These are phyloP conservation scores for Montipora foliosa DNA, from an alignment of 64 coral and sea anemone species.

Conservation along the genomic window DNA sequence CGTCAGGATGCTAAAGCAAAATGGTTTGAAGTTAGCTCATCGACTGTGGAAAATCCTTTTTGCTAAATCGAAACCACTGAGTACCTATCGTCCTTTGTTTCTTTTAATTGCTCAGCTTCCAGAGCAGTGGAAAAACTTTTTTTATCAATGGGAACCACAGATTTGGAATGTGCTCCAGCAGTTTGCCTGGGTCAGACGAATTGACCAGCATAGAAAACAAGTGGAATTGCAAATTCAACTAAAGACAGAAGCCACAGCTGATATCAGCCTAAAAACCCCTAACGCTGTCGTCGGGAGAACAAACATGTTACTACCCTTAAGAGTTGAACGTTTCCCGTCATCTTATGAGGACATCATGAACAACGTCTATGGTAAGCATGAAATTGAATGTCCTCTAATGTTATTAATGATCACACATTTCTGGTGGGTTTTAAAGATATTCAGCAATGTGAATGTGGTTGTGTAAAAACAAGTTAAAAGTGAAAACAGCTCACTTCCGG, in stretches of 20 bases:
- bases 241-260: slow-evolving; percentile 1
- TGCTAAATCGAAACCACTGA: not conserved
- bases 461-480: too few species aligned
- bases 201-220: not conserved
- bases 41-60: too few species aligned
- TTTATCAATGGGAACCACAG: slow-evolving; percentile 54
- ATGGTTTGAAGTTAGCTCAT: not conserved
- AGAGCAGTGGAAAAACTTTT: not conserved
- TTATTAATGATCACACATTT: not conserved
- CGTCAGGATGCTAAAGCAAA: not conserved
- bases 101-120: slow-evolving; percentile 42
- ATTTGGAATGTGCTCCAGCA: slow-evolving; percentile 44
- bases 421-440: too few species aligned
- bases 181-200: slow-evolving; percentile 28
- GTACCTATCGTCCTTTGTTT: not conserved
- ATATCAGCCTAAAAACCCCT: not conserved
- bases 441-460: too few species aligned
- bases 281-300: slow-evolving; percentile 6
- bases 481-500: too few species aligned
- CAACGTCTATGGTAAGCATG: slow-evolving; percentile 23
- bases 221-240: slow-evolving; percentile 11
- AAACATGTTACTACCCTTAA: not conserved
- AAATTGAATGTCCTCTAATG: not conserved
- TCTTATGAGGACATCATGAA: slow-evolving; percentile 43
- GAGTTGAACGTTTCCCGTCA: not conserved